Conservation (phyloP, 1,140 invertebrate genomes). For the Agrilus planipennis region DNA sequence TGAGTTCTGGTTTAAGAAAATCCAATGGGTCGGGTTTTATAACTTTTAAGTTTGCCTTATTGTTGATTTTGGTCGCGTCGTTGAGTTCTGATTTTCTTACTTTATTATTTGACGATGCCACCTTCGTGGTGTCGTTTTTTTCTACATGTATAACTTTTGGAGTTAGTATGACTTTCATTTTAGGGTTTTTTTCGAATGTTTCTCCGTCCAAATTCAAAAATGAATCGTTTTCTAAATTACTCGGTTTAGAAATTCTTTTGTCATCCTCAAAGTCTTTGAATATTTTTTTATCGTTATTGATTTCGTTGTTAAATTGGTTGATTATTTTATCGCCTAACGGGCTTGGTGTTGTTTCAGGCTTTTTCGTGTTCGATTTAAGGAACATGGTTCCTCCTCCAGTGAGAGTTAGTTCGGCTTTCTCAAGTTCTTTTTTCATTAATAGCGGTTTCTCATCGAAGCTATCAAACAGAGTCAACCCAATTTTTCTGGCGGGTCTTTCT, state of each 20-base stretch:
- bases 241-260: too few species aligned
- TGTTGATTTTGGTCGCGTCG: too few species aligned
- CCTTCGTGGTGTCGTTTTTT: too few species aligned
- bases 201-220: too few species aligned
- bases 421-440: constrained; percentile 20
- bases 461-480: constrained; percentile 20
- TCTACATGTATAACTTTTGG: too few species aligned
- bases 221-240: too few species aligned
- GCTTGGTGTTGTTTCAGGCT: constrained; percentile 15
- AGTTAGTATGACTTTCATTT: too few species aligned
- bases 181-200: too few species aligned
- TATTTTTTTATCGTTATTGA: constrained; percentile 15
- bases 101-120: too few species aligned
- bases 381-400: constrained; percentile 55
- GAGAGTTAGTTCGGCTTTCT: constrained; percentile 26
- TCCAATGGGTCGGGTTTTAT: constrained; percentile 41
- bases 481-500: constrained; percentile 22
- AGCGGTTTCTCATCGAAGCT: constrained; percentile 26
- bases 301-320: constrained; percentile 24
- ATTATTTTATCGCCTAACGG: constrained; percentile 10
- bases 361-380: constrained; percentile 51
- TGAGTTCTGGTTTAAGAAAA: constrained; percentile 42
- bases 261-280: too few species aligned
- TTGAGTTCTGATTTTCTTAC: too few species aligned
- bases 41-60: constrained; percentile 27